Evolutionary conservation across 2,797 vertebrate species (phyloP).

Genomic region (Megalops cyprinoides): DNA sequence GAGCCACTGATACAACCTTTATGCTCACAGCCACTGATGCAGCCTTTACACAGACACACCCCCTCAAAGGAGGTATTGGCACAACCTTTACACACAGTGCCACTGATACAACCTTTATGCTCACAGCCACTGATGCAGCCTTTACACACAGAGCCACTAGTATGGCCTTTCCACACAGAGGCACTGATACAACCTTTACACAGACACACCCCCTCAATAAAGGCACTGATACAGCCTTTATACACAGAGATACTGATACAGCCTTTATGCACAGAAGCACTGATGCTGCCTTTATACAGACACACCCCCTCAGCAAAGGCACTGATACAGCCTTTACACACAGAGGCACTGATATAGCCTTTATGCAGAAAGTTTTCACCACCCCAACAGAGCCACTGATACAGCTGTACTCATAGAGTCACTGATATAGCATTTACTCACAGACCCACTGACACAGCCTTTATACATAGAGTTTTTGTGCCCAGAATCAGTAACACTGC

Average conservation of each 20-base stretch:
- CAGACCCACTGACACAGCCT: no score
- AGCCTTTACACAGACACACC: not conserved
- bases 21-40: not conserved
- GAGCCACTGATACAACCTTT: slow-evolving; percentile 8
- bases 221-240: no score
- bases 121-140: not conserved
- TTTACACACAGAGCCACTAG: no score
- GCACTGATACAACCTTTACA: no score
- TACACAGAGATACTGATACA: not conserved
- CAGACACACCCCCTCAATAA: no score
- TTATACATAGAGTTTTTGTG: no score
- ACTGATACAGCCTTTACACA: not conserved
- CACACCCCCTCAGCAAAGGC: not conserved
- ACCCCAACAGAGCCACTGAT: no score
- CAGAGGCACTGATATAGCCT: not conserved
- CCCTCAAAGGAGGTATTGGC: not conserved
- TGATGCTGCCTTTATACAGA: not conserved
- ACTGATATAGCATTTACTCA: no score
- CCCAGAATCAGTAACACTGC: no score
- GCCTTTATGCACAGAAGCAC: no score
- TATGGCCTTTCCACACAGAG: no score
- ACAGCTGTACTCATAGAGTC: no score
- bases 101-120: not conserved
- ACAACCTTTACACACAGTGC: not conserved
- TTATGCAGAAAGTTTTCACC: not conserved